Evolutionary conservation across 1,140 invertebrate species (phyloP), one percentile per base, ranked within the genome.

Genomic region (Brachionus sp.): DNA sequence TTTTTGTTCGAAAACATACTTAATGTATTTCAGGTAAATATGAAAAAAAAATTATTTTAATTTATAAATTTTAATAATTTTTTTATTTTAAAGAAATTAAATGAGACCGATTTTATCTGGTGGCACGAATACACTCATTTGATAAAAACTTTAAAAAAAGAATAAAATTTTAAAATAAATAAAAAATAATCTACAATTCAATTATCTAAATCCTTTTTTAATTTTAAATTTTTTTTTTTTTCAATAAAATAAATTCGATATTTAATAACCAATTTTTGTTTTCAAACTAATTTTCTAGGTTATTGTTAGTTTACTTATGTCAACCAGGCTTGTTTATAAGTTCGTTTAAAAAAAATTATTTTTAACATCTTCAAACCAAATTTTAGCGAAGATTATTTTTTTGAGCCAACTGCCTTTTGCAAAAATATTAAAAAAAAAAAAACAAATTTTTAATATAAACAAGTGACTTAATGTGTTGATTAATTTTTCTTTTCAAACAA

Each of bases 51-150:
- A 19, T 5, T n/a, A 53, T 5, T 53, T 53, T 53, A 19, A 19
- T 57, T 57, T 5, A 57, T 2, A n/a, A 3, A 5, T 25, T 64
- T 29, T 25, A 23, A 33, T n/a, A 23, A 35, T 29, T 33, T 66
- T 16, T 33, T 35, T 37, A 39, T 5, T 57, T 57, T 23, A 13
- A n/a, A 70, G 33, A 70, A 19, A 39, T 44, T 70, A 37, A 70
- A 70, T 16, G 35, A 39, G n/a, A 39, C 16, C 33, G 35, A 70
- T 37, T 70, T 39, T 70, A 39, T 70, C 19, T 70, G 66, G 66
- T 70, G 66, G 66, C 66, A 70, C 16, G 66, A 70, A 33, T 70
- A 37, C 37, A 39, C 16, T 39, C 66, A 70, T 70, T 39, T 70
- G n/a, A 39, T 70, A 5, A 70, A 70, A 19, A 39, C 33, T 39